Percentiles rank a stretch among this genome's conserved stretches.
Evolutionary conservation across 2,113 vertebrate genomes (phyloP).

Genomic region (Sterna hirundo): DNA sequence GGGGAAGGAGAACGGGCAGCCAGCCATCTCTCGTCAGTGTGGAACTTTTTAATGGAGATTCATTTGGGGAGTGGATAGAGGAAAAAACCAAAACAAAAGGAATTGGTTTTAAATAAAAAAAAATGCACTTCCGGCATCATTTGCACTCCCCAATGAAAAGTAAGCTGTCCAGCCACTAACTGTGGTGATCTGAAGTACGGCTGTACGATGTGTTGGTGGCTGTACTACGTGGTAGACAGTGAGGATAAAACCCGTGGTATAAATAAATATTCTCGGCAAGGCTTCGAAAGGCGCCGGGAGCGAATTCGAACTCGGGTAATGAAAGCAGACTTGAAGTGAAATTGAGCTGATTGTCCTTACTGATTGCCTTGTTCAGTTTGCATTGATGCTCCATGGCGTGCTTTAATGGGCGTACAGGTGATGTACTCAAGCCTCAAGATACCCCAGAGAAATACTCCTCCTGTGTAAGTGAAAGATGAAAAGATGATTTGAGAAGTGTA

Average conservation of each 20-base stretch:
- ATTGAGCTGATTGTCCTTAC: background rate
- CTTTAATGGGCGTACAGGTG: background rate
- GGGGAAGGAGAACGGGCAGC: background rate
- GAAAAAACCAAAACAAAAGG: background rate
- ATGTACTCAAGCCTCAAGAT: background rate
- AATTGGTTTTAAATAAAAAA: background rate
- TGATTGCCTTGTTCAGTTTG: background rate
- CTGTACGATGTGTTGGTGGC: background rate
- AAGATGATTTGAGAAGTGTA: background rate
- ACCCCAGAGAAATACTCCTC: background rate
- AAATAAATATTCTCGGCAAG: background rate
- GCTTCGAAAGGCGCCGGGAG: background rate
- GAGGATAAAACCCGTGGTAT: background rate
- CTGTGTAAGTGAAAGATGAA: background rate
- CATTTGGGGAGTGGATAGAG: background rate
- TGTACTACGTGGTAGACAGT: background rate
- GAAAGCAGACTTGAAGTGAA: background rate
- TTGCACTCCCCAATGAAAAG: background rate
- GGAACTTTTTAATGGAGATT: background rate
- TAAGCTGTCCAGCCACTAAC: background rate
- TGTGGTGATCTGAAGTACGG: accelerated
- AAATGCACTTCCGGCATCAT: background rate
- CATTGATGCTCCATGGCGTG: accelerated
- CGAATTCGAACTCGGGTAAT: background rate
- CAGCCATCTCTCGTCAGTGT: background rate